These are phyloP conservation scores for Anorthoa munda DNA, from an alignment of 2,888 invertebrate species.

Conservation along the genomic window DNA sequence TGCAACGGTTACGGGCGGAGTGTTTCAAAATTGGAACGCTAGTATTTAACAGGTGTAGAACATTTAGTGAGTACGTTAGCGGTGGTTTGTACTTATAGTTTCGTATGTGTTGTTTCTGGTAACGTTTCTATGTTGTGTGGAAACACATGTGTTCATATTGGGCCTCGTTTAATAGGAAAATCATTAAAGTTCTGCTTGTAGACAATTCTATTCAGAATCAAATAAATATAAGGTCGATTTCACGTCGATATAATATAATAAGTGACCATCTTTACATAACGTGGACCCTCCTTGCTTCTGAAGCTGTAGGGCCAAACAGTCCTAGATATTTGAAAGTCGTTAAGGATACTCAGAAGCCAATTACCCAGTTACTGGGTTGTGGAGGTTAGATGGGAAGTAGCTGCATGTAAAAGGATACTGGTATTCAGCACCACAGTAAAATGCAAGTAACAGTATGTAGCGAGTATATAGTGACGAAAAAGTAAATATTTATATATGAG, in stretches of 20 bases:
- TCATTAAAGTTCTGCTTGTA: neutral
- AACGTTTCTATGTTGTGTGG: constrained; percentile 3
- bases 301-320: too few relatives aligned
- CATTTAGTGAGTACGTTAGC: constrained; percentile 66
- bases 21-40: constrained; percentile 77
- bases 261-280: too few relatives aligned
- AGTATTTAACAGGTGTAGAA: constrained; percentile 71
- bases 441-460: too few relatives aligned
- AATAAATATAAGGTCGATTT: neutral
- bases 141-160: neutral
- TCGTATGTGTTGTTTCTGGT: constrained; percentile 31
- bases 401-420: too few relatives aligned
- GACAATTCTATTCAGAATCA: neutral
- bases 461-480: too few relatives aligned
- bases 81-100: constrained; percentile 62
- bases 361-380: too few relatives aligned
- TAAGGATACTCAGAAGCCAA: too few relatives aligned
- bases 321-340: too few relatives aligned
- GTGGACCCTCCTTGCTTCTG: too few relatives aligned
- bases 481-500: too few relatives aligned
- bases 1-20: constrained; percentile 75
- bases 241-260: neutral
- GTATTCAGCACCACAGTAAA: too few relatives aligned
- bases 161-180: neutral
- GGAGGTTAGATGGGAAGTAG: too few relatives aligned